These are phyloP conservation scores for Atta cephalotes DNA, from an alignment of 1,140 invertebrate genomes.

Conservation along the genomic window DNA sequence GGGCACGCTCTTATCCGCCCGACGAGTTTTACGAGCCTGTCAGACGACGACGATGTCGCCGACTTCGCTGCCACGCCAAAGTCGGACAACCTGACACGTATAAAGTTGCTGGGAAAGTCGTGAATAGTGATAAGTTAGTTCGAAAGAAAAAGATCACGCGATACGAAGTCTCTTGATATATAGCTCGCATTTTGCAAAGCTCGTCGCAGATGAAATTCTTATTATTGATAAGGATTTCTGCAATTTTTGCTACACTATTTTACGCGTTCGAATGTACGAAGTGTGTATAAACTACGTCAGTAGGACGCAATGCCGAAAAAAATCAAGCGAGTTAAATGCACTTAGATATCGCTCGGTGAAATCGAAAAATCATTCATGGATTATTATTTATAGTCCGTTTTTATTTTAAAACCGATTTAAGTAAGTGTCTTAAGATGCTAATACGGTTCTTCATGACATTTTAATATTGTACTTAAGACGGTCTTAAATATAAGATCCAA, in stretches of 20 bases:
- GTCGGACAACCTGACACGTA: neutral
- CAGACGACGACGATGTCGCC: neutral
- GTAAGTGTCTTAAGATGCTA: no score
- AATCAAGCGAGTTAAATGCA: no score
- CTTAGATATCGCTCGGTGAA: neutral
- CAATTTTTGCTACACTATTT: neutral
- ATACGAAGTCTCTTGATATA: neutral
- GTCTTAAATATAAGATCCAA: no score
- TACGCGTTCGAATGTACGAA: neutral
- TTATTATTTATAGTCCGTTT: no score
- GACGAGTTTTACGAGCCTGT: conserved; percentile 10
- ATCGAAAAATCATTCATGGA: conserved; percentile 28
- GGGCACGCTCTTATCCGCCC: conserved; percentile 60
- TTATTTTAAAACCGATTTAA: no score
- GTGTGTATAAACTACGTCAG: neutral
- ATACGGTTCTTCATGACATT: no score
- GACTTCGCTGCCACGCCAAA: conserved; percentile 14
- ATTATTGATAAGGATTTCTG: neutral
- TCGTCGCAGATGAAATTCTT: neutral
- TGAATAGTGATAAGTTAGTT: conserved; percentile 21
- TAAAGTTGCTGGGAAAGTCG: conserved; percentile 18
- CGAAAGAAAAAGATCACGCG: neutral
- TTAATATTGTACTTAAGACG: no score
- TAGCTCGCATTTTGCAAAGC: neutral
- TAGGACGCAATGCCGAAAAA: neutral